Evolutionary conservation across 1,140 invertebrate genomes (phyloP).

Genomic region (Polypedilum vanderplanki): DNA sequence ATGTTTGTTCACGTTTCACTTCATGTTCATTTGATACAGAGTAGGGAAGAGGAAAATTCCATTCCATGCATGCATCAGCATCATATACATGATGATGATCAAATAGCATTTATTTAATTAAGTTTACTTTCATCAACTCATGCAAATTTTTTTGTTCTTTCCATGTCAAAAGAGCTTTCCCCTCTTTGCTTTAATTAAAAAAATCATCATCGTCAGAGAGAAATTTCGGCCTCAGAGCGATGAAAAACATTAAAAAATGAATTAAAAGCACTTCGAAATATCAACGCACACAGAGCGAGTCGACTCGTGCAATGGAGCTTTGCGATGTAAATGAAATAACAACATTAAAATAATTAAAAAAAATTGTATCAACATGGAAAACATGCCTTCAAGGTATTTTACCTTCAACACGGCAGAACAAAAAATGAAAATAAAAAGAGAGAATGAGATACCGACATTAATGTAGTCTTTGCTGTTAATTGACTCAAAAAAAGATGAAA

Average conservation of each 20-base stretch:
- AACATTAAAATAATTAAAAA: conserved; percentile 17
- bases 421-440: neutral
- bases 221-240: neutral
- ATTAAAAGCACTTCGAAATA: neutral
- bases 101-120: conserved; percentile 15
- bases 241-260: neutral
- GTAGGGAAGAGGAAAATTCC: too few relatives aligned
- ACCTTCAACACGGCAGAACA: neutral
- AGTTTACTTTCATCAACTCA: conserved; percentile 15
- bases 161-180: neutral
- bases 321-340: conserved; percentile 7
- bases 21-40: too few relatives aligned
- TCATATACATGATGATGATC: neutral
- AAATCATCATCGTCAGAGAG: neutral
- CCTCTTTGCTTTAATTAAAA: conserved; percentile 14
- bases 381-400: neutral
- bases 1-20: too few relatives aligned
- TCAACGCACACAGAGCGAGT: neutral
- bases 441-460: neutral
- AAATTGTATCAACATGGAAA: conserved; percentile 6
- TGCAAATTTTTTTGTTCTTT: neutral
- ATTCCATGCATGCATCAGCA: too few relatives aligned
- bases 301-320: neutral
- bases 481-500: neutral
- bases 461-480: neutral